Base-by-base conservation (phyloP, 2,113 vertebrate species). In the Corythornis madagascariensis region DNA sequence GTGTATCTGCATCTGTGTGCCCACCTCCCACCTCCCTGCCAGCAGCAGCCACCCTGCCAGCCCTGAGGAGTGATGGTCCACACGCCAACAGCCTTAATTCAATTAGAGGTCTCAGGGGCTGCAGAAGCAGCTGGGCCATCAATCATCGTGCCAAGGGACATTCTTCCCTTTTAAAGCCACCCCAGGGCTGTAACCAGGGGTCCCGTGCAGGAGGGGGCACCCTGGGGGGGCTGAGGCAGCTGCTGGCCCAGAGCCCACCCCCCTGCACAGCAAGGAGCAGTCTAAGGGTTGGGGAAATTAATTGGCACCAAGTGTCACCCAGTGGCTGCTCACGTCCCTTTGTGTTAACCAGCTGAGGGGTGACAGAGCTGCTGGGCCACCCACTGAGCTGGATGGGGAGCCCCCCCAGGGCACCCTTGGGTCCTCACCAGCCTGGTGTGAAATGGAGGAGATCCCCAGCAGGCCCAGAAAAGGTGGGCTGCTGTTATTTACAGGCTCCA, bases 61-160 rank as follows among this genome's bases (percentile, higher is more conserved):
- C 45, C 48, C 48, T 50, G 88, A 33, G 87, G 93, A 95, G 90
- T 48, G 11, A 42, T 86, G 96, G 94, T 65, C 79, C 75, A 63
- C 91, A 76, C 15, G 83, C 90, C 45, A 9, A 94, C 66, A 92
- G 84, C 88, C 94, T 96, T 97, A 96, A 96, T 95, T 97, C 96
- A 96, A 97, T 96, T 88, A 96, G 90, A 88, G 90, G 40, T 74
- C 94, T 86, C 84, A 28, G 94, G 61, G 78, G 45, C 52, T 57
- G 72, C 93, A 48, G 89, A 16, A 63, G 94, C 93, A 94, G 89
- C 84, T 83, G 95, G 69, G 89, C 35, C 94, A 96, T 97, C 94
- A 94, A 92, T 97, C 96, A 96, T 19, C 19, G 3, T 8, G 72
- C 86, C 21, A 60, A 89, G 71, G 69, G 86, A 74, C 33, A 0